Evolutionary conservation across 92 coral and sea anemone species (phyloP), one percentile per base, ranked within the genome.

Genomic region (Parazoanthus atlanticus): DNA sequence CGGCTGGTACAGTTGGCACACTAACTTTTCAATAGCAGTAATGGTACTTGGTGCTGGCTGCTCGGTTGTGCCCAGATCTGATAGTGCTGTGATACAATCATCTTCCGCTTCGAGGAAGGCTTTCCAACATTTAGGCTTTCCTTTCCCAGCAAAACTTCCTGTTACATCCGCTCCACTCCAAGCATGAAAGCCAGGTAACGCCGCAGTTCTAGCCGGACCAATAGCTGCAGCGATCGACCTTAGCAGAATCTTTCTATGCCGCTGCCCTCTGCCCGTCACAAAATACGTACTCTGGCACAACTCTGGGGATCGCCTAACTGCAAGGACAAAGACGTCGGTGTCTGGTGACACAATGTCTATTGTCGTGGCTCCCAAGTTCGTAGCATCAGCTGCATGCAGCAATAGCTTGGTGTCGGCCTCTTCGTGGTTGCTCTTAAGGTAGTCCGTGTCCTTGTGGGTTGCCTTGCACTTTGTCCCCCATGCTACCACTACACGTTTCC

Each of bases 351-450:
- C 31, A 47, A 89, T 92, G 34, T 89, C 76, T 79, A 86, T 92
- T 29, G 86, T 82, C 41, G 92, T 92, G 29, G 90, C 94, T 52
- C 89, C 92, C 31, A 82, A 75, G 73, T 69, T 81, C 1, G 92
- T 89, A 84, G 95, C 89, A 71, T 93, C 95, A 58, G 89, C 88
- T 61, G 96, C 93, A 83, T 91, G 93, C 38, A 93, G 70, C 70
- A 93, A 30, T 49, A 93, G 85, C 83, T 93, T 89, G 64, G 92
- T 93, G 84, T 93, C 91, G 13, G 93, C 92, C 46, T 91, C 93
- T 69, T 93, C 94, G 56, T 93, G 96, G 84, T 85, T 74, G 82
- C 93, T 92, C 79, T 88, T 86, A 17, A 94, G 93, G 78, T 90
- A 77, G 58, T 76, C 83, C 88, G 79, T 88, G 84, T 90, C 90